Evolutionary conservation across 2,113 vertebrate species (phyloP).

Genomic region (Gobio gobio): DNA sequence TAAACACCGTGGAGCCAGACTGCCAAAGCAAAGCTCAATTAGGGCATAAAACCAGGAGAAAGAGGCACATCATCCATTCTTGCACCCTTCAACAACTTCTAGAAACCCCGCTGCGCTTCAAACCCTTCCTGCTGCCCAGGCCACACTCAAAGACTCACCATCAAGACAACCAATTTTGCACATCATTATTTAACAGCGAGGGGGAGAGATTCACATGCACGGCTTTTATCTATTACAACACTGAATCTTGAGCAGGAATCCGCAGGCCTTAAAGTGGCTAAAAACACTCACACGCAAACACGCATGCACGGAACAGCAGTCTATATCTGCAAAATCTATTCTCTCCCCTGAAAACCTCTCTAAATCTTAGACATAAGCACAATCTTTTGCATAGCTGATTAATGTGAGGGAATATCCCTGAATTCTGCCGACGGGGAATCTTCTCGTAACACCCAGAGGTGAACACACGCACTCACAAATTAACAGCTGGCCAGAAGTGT

Average conservation of each 20-base stretch:
- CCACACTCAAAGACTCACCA: not conserved
- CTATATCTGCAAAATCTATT: constrained; percentile 1
- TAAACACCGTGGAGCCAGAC: constrained; percentile 16
- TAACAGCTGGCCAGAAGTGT: constrained; percentile 52
- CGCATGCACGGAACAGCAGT: not conserved
- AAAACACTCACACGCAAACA: not conserved
- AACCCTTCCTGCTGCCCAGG: constrained; percentile 4
- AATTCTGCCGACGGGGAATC: constrained; percentile 40
- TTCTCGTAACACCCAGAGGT: constrained; percentile 13
- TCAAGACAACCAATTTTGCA: constrained; percentile 17
- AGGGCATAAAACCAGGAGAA: not conserved
- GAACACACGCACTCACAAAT: constrained; percentile 48
- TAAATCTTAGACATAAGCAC: constrained; percentile 27
- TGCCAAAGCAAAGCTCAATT: not conserved
- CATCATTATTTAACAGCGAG: constrained; percentile 40
- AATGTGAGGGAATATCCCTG: constrained; percentile 40
- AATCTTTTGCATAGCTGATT: constrained; percentile 45
- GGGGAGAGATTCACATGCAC: constrained; percentile 7
- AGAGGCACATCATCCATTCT: not conserved
- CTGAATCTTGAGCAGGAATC: constrained; percentile 6
- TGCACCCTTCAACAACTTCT: not conserved
- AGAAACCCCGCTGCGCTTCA: constrained; percentile 9
- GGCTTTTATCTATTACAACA: constrained; percentile 7
- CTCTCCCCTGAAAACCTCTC: not conserved
- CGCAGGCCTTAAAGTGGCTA: not conserved